phyloP scores from a whole-genome alignment of 2,797 vertebrate species.

The Loriculus beryllinus region DNA sequence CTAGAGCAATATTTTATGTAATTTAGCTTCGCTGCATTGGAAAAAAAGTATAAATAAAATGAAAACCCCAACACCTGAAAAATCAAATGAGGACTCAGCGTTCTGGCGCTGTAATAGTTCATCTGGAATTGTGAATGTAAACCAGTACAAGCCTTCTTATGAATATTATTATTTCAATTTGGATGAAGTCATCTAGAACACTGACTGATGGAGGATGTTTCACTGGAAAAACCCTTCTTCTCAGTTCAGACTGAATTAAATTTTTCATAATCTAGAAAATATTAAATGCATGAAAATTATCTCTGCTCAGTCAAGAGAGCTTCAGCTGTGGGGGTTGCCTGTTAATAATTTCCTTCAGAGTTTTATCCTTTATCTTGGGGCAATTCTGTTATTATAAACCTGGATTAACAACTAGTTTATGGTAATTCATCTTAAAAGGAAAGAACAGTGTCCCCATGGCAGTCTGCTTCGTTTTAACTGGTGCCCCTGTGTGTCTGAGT shows the following conservation, averaged over 20 bases:
- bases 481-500: neutral
- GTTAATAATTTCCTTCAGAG: neutral
- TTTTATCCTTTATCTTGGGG: neutral
- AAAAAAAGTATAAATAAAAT: neutral
- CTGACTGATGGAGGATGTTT: neutral
- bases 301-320: neutral
- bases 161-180: neutral
- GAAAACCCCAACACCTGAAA: neutral
- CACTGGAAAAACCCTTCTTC: neutral
- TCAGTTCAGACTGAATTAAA: neutral
- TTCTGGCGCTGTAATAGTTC: neutral
- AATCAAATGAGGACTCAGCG: neutral
- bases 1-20: neutral
- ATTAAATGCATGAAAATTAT: neutral
- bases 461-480: neutral
- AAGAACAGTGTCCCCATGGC: neutral
- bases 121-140: neutral
- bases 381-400: neutral
- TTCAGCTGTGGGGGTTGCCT: neutral
- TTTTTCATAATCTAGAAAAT: slow-evolving; percentile 14
- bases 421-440: neutral
- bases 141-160: neutral
- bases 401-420: neutral
- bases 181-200: neutral
- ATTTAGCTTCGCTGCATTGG: neutral